Conservation (phyloP, 1,140 invertebrate species). For the Steinernema khuongi region DNA sequence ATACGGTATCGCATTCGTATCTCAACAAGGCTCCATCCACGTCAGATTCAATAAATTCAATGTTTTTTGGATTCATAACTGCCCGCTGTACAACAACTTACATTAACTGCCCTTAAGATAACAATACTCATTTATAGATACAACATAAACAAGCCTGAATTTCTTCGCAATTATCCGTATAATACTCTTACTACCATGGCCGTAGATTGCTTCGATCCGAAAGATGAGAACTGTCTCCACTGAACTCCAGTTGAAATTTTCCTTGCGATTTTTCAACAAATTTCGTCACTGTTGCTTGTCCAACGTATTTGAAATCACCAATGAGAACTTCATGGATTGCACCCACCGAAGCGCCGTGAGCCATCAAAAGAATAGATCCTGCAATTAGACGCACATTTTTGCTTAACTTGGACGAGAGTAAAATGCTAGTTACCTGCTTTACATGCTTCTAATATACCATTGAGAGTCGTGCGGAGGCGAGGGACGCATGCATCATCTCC, state of each 20-base stretch:
- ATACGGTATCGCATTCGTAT: too few species aligned
- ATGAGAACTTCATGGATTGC: conserved; percentile 50
- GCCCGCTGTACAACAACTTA: too few species aligned
- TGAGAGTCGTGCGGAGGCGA: conserved; percentile 39
- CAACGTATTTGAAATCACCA: conserved; percentile 52
- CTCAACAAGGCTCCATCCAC: too few species aligned
- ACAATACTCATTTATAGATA: too few species aligned
- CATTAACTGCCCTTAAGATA: too few species aligned
- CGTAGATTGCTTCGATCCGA: conserved; percentile 37
- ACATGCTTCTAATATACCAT: conserved; percentile 37
- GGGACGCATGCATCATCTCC: conserved; percentile 51
- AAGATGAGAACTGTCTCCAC: conserved; percentile 43
- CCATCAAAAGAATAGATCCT: conserved; percentile 45
- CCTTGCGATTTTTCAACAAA: conserved; percentile 41
- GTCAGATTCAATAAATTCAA: too few species aligned
- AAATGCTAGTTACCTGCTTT: neutral
- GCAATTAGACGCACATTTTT: conserved; percentile 22
- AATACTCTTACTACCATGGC: conserved; percentile 29
- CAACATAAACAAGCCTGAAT: too few species aligned
- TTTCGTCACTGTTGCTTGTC: conserved; percentile 51
- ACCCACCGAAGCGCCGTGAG: conserved; percentile 53
- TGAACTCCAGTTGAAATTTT: conserved; percentile 39
- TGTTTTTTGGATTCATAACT: too few species aligned
- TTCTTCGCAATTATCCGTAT: too few species aligned
- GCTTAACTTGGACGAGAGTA: conserved; percentile 7